Percentiles rank a stretch among this genome's conserved stretches.
These are phyloP conservation scores for Cephonodes hylas DNA, from an alignment of 2,888 invertebrate genomes.

Conservation along the genomic window DNA sequence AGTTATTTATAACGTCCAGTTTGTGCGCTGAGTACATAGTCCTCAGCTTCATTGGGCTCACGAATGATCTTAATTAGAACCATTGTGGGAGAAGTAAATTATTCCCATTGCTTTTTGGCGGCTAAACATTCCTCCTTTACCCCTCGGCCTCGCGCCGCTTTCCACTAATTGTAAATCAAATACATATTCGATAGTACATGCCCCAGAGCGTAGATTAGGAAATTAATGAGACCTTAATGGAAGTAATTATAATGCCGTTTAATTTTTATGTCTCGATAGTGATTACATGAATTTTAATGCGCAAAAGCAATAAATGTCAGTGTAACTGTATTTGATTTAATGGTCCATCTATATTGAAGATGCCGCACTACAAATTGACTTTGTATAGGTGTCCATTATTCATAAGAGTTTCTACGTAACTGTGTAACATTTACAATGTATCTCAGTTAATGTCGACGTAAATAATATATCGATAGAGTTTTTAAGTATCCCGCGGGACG, in stretches of 20 bases:
- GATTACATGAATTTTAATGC: constrained; percentile 70
- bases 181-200: constrained; percentile 53
- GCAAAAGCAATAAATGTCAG: constrained; percentile 66
- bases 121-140: constrained; percentile 13
- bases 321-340: constrained; percentile 57
- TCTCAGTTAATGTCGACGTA: constrained; percentile 44
- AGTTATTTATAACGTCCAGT: constrained; percentile 77
- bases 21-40: constrained; percentile 66
- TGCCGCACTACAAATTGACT: constrained; percentile 56
- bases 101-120: constrained; percentile 54
- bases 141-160: constrained; percentile 12
- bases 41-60: constrained; percentile 64
- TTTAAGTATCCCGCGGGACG: constrained; percentile 26
- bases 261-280: constrained; percentile 61
- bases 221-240: constrained; percentile 76
- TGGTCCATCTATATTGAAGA: constrained; percentile 52
- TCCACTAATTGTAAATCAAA: constrained; percentile 64
- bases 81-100: constrained; percentile 73
- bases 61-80: constrained; percentile 80
- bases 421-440: constrained; percentile 40
- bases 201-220: constrained; percentile 70
- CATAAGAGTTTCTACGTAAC: constrained; percentile 34
- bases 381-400: constrained; percentile 46
- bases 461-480: constrained; percentile 42
- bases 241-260: constrained; percentile 67